A percentile compares a stretch with the other conserved stretches of the same genome.
Evolutionary conservation across 2,888 invertebrate genomes (phyloP).

Genomic region (Teleogryllus oceanicus): DNA sequence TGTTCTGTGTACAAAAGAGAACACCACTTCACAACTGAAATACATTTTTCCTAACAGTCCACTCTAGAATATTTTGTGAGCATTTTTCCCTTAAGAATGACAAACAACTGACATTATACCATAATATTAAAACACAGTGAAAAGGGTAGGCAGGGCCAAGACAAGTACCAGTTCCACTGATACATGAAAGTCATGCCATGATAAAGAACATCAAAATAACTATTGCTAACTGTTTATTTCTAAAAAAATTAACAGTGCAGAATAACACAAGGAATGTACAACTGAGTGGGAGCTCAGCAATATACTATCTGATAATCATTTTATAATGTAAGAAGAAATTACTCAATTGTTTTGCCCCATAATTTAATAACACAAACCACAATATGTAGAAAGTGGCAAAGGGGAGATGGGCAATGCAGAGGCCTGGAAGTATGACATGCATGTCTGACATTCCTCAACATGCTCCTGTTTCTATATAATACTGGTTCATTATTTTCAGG

Average conservation of each 20-base stretch:
- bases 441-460: neutral
- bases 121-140: neutral
- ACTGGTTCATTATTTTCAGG: neutral
- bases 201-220: neutral
- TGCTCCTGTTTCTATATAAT: neutral
- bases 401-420: conserved; percentile 18
- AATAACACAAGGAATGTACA: conserved; percentile 18
- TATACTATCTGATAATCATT: neutral
- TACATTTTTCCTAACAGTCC: too few species aligned
- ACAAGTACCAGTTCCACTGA: neutral
- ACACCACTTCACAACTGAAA: neutral
- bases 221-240: neutral
- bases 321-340: conserved; percentile 1
- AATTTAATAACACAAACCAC: neutral
- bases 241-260: conserved; percentile 4
- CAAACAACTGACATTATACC: conserved; percentile 1
- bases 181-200: neutral
- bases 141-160: conserved; percentile 6
- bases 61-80: too few species aligned
- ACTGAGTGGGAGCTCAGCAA: conserved; percentile 6
- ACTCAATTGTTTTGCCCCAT: neutral
- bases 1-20: neutral
- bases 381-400: neutral
- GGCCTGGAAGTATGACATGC: conserved; percentile 18
- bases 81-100: neutral